Percentiles rank a stretch among this genome's conserved stretches.
Evolutionary conservation across 2,888 invertebrate genomes (phyloP).

Genomic region (Caenorhabditis wallacei): DNA sequence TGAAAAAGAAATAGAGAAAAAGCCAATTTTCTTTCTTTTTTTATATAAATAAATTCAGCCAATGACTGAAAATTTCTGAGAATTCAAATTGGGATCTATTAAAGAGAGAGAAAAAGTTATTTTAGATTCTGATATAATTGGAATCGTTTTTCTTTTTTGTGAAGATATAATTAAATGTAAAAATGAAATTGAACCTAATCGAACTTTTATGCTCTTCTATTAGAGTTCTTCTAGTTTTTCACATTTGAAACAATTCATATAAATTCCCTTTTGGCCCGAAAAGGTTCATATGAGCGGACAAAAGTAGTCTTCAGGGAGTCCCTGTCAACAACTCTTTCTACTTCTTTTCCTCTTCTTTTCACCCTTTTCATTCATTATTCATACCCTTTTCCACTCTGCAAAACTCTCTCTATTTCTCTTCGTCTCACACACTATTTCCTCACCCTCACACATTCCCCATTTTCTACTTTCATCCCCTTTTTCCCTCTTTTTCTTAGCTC

Average conservation of each 20-base stretch:
- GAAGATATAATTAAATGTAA: too few relatives aligned
- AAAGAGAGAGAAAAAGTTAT: not conserved
- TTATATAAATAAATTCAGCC: constrained; percentile 15
- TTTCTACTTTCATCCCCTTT: not conserved
- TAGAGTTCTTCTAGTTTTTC: too few relatives aligned
- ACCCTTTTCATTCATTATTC: constrained; percentile 48
- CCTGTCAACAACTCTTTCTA: constrained; percentile 39
- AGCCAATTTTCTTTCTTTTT: constrained; percentile 8
- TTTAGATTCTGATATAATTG: too few relatives aligned
- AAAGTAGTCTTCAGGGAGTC: constrained; percentile 19
- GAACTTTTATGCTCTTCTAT: too few relatives aligned
- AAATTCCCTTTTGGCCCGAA: not conserved
- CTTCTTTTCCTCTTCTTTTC: not conserved
- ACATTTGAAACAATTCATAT: not conserved
- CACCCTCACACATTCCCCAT: not conserved
- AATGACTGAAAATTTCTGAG: constrained; percentile 6
- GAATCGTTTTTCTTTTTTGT: too few relatives aligned
- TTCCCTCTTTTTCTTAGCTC: constrained; percentile 9
- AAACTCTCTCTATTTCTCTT: constrained; percentile 19
- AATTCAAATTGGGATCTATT: not conserved
- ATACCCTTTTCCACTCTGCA: constrained; percentile 30
- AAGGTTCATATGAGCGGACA: constrained; percentile 8
- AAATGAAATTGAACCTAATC: too few relatives aligned
- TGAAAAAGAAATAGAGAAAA: not conserved
- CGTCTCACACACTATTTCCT: constrained; percentile 14